Conservation (phyloP, 53 echinoderm and acorn worm species). For the Luidia sarsii region DNA sequence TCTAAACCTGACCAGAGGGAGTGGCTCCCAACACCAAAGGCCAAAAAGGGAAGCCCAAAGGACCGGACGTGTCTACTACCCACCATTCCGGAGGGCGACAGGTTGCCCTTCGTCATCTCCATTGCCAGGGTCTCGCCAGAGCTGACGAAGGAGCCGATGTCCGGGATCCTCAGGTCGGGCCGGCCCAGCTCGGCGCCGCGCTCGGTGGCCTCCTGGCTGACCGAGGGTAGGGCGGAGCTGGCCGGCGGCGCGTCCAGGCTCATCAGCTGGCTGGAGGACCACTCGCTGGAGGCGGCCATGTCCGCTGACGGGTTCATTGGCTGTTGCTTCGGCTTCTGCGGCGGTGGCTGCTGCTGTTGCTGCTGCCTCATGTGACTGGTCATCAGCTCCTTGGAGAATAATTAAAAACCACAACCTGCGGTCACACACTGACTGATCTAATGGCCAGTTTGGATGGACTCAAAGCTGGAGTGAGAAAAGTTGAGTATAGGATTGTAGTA, state of each 20-base stretch:
- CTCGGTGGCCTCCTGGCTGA: constrained; percentile 26
- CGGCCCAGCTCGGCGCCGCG: constrained; percentile 24
- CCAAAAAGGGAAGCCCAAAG: too few relatives aligned
- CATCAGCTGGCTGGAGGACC: constrained; percentile 42
- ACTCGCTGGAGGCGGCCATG: constrained; percentile 46
- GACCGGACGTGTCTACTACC: too few relatives aligned
- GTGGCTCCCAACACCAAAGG: too few relatives aligned
- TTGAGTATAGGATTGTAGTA: too few relatives aligned
- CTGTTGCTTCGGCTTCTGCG: too few relatives aligned
- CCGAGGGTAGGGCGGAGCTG: background rate
- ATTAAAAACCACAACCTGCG: background rate
- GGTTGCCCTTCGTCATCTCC: constrained; percentile 31
- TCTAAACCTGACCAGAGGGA: too few relatives aligned
- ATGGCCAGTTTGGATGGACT: too few relatives aligned
- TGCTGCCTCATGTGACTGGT: constrained; percentile 23
- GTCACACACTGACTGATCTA: too few relatives aligned
- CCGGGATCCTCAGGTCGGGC: constrained; percentile 25
- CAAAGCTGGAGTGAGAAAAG: too few relatives aligned
- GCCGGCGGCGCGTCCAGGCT: constrained; percentile 23
- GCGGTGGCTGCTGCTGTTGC: constrained; percentile 18
- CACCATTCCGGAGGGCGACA: constrained; percentile 10
- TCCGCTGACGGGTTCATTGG: constrained; percentile 59
- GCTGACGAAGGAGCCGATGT: constrained; percentile 17
- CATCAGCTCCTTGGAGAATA: constrained; percentile 30
- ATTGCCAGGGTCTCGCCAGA: constrained; percentile 31